Conservation (phyloP, 2,888 invertebrate species). For the Euplexia lucipara region DNA sequence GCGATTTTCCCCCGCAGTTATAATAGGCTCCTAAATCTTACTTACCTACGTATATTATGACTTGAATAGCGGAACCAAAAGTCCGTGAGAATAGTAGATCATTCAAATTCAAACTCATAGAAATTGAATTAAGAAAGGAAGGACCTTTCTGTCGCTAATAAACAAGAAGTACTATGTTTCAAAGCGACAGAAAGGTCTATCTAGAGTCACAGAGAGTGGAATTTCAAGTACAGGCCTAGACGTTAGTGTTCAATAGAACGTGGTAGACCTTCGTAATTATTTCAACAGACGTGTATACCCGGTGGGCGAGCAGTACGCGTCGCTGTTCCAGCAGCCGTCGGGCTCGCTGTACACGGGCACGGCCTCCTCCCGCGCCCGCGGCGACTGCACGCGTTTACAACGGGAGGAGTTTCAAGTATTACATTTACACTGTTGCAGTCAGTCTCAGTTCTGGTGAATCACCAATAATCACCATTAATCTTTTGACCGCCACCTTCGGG, state of each 20-base stretch:
- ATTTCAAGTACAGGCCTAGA: neutral
- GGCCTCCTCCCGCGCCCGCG: conserved; percentile 94
- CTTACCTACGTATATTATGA: neutral
- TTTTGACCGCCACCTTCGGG: no score
- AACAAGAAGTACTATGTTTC: conserved; percentile 4
- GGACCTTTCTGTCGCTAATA: neutral
- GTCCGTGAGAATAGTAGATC: neutral
- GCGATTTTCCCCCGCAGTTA: no score
- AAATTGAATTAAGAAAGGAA: no score
- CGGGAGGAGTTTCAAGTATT: conserved; percentile 92
- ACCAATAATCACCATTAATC: no score
- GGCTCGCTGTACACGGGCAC: conserved; percentile 94
- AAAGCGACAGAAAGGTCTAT: neutral
- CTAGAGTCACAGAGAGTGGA: neutral
- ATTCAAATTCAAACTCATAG: neutral
- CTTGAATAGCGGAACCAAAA: neutral
- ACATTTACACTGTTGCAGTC: conserved; percentile 4
- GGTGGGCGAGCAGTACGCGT: conserved; percentile 92
- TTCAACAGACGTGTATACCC: conserved; percentile 92
- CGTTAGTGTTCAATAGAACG: neutral
- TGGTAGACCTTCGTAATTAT: conserved; percentile 15
- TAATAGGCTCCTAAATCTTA: neutral
- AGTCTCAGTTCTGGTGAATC: no score
- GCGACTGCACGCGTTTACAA: conserved; percentile 93
- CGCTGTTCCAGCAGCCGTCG: conserved; percentile 94